Evolutionary conservation across 2,888 invertebrate genomes (phyloP).

Genomic region (Drepana falcataria): DNA sequence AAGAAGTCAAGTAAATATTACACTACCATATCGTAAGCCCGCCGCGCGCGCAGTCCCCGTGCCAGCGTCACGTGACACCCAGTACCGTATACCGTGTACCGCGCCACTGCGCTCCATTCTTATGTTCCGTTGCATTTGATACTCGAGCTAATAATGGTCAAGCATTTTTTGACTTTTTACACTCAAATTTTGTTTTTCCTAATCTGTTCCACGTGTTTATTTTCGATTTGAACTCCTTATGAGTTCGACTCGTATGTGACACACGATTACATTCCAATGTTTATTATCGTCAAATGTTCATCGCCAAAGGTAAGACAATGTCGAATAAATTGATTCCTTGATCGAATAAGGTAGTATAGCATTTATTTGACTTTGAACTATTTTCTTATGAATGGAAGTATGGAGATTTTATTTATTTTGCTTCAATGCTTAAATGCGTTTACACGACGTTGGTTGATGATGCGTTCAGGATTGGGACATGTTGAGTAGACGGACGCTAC

Average conservation of each 20-base stretch:
- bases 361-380: constrained; percentile 75
- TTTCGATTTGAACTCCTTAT: constrained; percentile 53
- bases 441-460: constrained; percentile 21
- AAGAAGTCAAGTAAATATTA: constrained; percentile 80
- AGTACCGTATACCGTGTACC: constrained; percentile 3
- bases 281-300: constrained; percentile 62
- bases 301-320: constrained; percentile 74
- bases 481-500: constrained; percentile 1
- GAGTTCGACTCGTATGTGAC: constrained; percentile 52
- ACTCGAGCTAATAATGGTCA: constrained; percentile 79
- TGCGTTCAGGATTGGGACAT: background rate
- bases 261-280: constrained; percentile 69
- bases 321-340: constrained; percentile 57
- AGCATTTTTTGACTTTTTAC: constrained; percentile 80
- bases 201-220: constrained; percentile 42
- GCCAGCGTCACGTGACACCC: constrained; percentile 8
- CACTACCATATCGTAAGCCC: constrained; percentile 78
- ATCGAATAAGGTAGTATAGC: constrained; percentile 76
- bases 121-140: constrained; percentile 68
- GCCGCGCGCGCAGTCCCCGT: constrained; percentile 39
- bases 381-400: constrained; percentile 30
- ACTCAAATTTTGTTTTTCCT: constrained; percentile 70
- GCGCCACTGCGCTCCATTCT: constrained; percentile 45
- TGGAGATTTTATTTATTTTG: constrained; percentile 35
- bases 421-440: constrained; percentile 39